Conservation (phyloP, 2,888 invertebrate species). For the Gnatocerus cornutus region DNA sequence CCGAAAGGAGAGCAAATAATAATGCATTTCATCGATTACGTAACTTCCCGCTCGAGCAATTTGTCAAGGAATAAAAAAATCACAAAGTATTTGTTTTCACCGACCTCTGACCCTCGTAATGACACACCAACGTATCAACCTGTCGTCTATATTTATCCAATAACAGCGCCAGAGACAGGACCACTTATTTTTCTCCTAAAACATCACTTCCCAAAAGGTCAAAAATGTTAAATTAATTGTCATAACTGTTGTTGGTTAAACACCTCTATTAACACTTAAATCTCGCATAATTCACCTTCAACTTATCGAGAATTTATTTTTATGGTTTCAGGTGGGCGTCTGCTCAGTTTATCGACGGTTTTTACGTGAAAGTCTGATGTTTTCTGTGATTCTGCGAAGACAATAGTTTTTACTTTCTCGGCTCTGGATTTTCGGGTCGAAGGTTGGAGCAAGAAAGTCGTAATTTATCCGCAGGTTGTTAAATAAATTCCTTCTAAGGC, state of each 20-base stretch:
- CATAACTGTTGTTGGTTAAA: constrained; percentile 38
- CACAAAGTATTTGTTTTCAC: constrained; percentile 42
- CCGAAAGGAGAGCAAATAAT: constrained; percentile 37
- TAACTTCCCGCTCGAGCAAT: constrained; percentile 26
- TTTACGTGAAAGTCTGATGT: constrained; percentile 30
- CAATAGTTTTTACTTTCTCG: constrained; percentile 26
- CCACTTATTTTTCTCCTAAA: constrained; percentile 30
- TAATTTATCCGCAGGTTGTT: constrained; percentile 42
- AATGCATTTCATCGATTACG: constrained; percentile 15
- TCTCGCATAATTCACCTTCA: constrained; percentile 17
- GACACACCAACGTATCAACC: constrained; percentile 43
- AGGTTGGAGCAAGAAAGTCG: constrained; percentile 14
- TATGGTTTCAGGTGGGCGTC: constrained; percentile 29
- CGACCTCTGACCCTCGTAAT: constrained; percentile 36
- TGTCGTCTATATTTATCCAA: constrained; percentile 42
- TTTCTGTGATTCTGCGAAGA: constrained; percentile 9
- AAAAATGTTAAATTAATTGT: constrained; percentile 38
- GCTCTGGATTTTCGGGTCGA: constrained; percentile 11
- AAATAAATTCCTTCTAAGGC: constrained; percentile 64
- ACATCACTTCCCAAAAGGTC: constrained; percentile 24
- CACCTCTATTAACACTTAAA: constrained; percentile 42
- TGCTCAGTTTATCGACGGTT: constrained; percentile 16
- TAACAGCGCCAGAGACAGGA: constrained; percentile 29
- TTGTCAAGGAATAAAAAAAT: constrained; percentile 38
- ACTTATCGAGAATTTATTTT: constrained; percentile 35